Conservation (phyloP, 1,140 invertebrate genomes). For the Diachasmimorpha longicaudata region DNA sequence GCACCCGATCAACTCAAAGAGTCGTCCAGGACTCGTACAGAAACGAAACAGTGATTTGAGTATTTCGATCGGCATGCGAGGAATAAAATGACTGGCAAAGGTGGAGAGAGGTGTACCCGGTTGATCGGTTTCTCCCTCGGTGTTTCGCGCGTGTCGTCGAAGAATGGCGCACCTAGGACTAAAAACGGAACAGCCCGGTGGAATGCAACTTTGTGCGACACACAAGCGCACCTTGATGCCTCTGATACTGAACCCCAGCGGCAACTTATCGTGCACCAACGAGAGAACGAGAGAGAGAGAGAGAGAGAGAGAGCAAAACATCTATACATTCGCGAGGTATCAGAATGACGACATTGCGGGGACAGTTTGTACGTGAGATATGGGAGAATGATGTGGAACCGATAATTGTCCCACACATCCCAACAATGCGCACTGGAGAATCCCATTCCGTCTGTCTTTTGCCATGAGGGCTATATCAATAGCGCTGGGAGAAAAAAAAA, state of each 20-base stretch:
- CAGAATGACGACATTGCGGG: not conserved
- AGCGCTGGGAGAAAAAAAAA: not conserved
- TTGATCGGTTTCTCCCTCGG: slow-evolving; percentile 15
- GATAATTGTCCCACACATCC: slow-evolving; percentile 56
- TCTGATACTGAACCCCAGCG: not conserved
- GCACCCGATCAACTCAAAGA: no score
- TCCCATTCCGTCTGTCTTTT: slow-evolving; percentile 35
- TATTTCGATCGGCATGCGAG: slow-evolving; percentile 14
- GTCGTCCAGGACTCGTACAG: not conserved
- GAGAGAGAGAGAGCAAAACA: not conserved
- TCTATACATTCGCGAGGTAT: not conserved
- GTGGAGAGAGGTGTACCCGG: not conserved
- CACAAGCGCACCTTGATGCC: slow-evolving; percentile 43
- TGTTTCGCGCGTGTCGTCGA: slow-evolving; percentile 54
- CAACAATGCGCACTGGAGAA: slow-evolving; percentile 47
- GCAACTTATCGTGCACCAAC: not conserved
- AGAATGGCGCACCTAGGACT: slow-evolving; percentile 58
- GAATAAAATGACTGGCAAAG: slow-evolving; percentile 1
- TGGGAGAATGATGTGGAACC: slow-evolving; percentile 44
- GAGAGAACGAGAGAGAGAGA: not conserved
- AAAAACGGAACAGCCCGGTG: slow-evolving; percentile 58
- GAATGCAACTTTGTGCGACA: slow-evolving; percentile 53
- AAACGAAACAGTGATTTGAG: not conserved
- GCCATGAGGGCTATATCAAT: slow-evolving; percentile 11
- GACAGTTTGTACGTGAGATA: slow-evolving; percentile 47